phyloP scores from a whole-genome alignment of 2,888 invertebrate genomes.

The Therioaphis trifolii region DNA sequence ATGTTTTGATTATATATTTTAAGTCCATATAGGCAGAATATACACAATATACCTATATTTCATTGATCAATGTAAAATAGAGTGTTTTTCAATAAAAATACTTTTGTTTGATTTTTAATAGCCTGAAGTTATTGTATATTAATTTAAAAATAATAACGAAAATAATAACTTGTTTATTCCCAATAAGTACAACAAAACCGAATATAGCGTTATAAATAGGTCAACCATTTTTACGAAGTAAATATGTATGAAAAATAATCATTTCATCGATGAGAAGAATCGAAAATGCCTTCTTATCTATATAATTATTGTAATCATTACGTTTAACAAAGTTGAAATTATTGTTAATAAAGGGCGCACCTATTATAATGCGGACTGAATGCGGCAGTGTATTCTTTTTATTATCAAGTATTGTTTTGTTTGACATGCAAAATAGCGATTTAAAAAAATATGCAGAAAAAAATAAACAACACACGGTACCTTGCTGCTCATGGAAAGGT shows the following conservation, averaged over 20 bases:
- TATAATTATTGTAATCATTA: slow-evolving; percentile 41
- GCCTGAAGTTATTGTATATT: background rate
- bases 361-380: slow-evolving; percentile 1
- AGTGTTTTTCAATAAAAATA: background rate
- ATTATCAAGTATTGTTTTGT: slow-evolving; percentile 56
- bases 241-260: slow-evolving; percentile 10
- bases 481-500: slow-evolving; percentile 54
- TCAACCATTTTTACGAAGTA: slow-evolving; percentile 17
- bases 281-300: background rate
- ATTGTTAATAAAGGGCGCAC: slow-evolving; percentile 30
- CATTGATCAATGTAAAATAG: no score
- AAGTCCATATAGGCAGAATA: no score
- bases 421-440: slow-evolving; percentile 61
- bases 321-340: slow-evolving; percentile 30
- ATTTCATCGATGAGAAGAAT: background rate
- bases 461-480: slow-evolving; percentile 55
- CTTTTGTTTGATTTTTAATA: background rate
- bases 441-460: slow-evolving; percentile 48
- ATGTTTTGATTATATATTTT: background rate
- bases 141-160: background rate
- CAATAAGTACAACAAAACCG: background rate
- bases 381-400: slow-evolving; percentile 23
- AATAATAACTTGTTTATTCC: background rate
- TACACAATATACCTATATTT: no score
- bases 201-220: slow-evolving; percentile 1